Percentiles rank a stretch among this genome's conserved stretches.
Conservation (phyloP, 2,888 invertebrate species). For the Noctua janthe region DNA sequence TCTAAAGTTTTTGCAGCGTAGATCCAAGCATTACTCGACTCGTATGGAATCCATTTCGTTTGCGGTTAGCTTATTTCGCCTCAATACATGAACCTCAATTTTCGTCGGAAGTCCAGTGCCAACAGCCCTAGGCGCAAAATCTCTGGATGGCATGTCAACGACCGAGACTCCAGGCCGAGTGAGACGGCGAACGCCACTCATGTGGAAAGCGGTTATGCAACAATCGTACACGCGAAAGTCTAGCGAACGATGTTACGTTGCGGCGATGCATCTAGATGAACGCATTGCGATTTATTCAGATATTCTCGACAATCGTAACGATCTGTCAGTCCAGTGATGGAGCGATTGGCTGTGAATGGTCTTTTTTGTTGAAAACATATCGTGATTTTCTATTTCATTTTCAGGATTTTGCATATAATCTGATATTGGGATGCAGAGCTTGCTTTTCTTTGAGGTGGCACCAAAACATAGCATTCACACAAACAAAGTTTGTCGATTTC, state of each 20-base stretch:
- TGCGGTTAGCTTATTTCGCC: constrained; percentile 35
- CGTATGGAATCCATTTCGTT: constrained; percentile 28
- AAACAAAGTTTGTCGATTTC: neutral
- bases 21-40: neutral
- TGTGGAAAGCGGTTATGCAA: constrained; percentile 90
- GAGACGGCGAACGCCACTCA: constrained; percentile 83
- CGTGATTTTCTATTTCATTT: neutral
- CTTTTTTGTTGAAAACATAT: constrained; percentile 40
- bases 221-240: constrained; percentile 86
- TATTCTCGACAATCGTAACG: constrained; percentile 59
- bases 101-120: constrained; percentile 43
- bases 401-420: neutral
- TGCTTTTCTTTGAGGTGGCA: neutral
- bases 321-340: constrained; percentile 65
- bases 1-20: neutral
- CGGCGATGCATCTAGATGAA: constrained; percentile 81
- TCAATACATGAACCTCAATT: constrained; percentile 42
- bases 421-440: neutral
- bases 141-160: constrained; percentile 84
- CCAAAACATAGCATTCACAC: neutral
- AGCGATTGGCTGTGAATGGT: constrained; percentile 48
- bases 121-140: constrained; percentile 75
- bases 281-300: constrained; percentile 64
- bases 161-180: constrained; percentile 85
- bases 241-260: constrained; percentile 76